phyloP scores from a whole-genome alignment of 2,113 vertebrate species.

The Galbula dea region DNA sequence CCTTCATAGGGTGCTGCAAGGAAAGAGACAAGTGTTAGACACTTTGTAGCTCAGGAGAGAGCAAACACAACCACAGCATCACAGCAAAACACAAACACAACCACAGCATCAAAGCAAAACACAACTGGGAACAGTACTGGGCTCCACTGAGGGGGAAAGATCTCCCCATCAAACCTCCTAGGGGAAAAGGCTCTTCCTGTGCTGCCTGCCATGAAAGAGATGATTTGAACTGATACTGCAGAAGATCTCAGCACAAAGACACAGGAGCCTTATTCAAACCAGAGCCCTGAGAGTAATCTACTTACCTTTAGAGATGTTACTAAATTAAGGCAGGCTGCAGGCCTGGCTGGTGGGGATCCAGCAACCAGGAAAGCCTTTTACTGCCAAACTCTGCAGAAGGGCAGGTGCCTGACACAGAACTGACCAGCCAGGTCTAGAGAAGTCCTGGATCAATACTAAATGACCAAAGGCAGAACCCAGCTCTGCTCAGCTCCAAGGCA shows the following conservation, averaged over 20 bases:
- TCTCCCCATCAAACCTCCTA: background rate
- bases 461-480: background rate
- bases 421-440: background rate
- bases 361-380: background rate
- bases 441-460: background rate
- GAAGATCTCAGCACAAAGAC: background rate
- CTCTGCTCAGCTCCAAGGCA: background rate
- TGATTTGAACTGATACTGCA: background rate
- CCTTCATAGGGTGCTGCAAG: conserved; percentile 93
- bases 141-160: background rate
- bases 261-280: background rate
- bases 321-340: background rate
- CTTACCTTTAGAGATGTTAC: background rate
- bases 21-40: conserved; percentile 39
- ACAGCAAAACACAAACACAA: background rate
- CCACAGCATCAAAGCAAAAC: background rate
- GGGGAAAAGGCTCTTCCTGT: background rate
- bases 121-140: background rate
- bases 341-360: background rate
- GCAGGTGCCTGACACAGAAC: background rate
- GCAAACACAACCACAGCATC: background rate
- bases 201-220: background rate
- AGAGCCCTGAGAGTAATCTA: background rate
- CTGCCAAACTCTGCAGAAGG: background rate
- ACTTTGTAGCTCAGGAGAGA: background rate